Evolutionary conservation across 1,140 invertebrate species (phyloP).

Genomic region (Polypedilum vanderplanki): DNA sequence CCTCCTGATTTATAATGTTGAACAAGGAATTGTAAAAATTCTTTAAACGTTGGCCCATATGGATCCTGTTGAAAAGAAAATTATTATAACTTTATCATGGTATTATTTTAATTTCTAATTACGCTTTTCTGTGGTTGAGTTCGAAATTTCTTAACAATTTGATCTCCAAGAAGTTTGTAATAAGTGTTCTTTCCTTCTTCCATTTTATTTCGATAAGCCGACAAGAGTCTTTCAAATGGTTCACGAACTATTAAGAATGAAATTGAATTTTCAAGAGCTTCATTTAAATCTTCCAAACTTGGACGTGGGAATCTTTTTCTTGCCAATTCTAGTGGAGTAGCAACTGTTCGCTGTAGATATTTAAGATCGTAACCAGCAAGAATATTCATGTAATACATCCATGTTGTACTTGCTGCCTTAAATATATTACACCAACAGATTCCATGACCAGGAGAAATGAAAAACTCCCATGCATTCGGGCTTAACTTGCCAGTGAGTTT

Average conservation of each 20-base stretch:
- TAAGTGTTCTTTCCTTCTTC: slow-evolving; percentile 61
- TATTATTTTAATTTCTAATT: slow-evolving; percentile 31
- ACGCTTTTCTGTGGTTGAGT: slow-evolving; percentile 32
- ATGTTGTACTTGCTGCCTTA: slow-evolving; percentile 70
- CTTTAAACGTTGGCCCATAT: slow-evolving; percentile 55
- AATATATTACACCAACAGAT: slow-evolving; percentile 73
- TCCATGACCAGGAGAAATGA: slow-evolving; percentile 60
- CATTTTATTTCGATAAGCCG: slow-evolving; percentile 86
- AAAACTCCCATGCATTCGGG: slow-evolving; percentile 65
- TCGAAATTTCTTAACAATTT: slow-evolving; percentile 53
- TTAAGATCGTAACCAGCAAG: slow-evolving; percentile 53
- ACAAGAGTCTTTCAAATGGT: slow-evolving; percentile 82
- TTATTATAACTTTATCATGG: slow-evolving; percentile 32
- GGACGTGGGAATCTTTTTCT: slow-evolving; percentile 54
- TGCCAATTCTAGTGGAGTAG: slow-evolving; percentile 53
- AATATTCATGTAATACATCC: slow-evolving; percentile 74
- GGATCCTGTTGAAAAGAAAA: slow-evolving; percentile 32
- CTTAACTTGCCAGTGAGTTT: slow-evolving; percentile 39
- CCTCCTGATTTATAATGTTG: slow-evolving; percentile 44
- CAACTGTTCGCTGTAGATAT: slow-evolving; percentile 50
- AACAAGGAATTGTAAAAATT: slow-evolving; percentile 61
- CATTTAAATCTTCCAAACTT: slow-evolving; percentile 48
- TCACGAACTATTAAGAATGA: slow-evolving; percentile 81
- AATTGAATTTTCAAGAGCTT: slow-evolving; percentile 49
- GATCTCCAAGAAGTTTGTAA: slow-evolving; percentile 59